Conservation (phyloP, 2,797 vertebrate species). For the Pampus argenteus region DNA sequence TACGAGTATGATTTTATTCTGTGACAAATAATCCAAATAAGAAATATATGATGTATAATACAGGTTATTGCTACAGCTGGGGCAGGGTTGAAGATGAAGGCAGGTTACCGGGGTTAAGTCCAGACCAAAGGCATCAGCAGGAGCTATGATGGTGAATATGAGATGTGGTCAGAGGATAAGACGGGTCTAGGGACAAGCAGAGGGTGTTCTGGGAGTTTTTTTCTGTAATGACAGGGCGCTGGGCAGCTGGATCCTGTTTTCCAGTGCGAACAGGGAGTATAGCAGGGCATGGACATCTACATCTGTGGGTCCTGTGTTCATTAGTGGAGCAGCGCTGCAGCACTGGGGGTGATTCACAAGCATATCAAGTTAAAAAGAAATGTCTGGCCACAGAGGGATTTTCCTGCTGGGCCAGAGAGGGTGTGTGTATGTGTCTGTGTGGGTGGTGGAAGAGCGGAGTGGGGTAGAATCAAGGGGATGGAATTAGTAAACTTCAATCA, state of each 20-base stretch:
- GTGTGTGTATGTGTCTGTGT: constrained; percentile 13
- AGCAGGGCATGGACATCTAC: constrained; percentile 68
- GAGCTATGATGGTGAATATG: constrained; percentile 53
- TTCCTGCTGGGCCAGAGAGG: constrained; percentile 69
- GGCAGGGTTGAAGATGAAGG: constrained; percentile 47
- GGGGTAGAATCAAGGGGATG: constrained; percentile 67
- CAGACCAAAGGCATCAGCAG: constrained; percentile 59
- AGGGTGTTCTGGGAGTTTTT: constrained; percentile 52
- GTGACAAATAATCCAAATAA: constrained; percentile 2
- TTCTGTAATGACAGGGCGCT: constrained; percentile 76
- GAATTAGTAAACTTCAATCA: constrained; percentile 74
- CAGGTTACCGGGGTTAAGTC: constrained; percentile 67
- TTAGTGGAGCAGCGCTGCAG: constrained; percentile 80
- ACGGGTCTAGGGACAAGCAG: constrained; percentile 58
- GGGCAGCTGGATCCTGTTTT: constrained; percentile 86
- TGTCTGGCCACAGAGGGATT: constrained; percentile 82
- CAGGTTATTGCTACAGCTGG: constrained; percentile 41
- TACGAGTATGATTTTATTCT: background rate
- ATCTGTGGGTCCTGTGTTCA: constrained; percentile 82
- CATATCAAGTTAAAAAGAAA: constrained; percentile 87
- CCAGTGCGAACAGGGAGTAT: constrained; percentile 70
- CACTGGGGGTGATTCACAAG: constrained; percentile 83
- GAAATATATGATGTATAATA: constrained; percentile 25
- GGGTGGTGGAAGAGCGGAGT: constrained; percentile 45
- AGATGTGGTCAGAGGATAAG: constrained; percentile 75